A percentile compares a stretch with the other conserved stretches of the same genome.
Conservation (phyloP, 2,888 invertebrate genomes). For the Eutolmus rufibarbis region DNA sequence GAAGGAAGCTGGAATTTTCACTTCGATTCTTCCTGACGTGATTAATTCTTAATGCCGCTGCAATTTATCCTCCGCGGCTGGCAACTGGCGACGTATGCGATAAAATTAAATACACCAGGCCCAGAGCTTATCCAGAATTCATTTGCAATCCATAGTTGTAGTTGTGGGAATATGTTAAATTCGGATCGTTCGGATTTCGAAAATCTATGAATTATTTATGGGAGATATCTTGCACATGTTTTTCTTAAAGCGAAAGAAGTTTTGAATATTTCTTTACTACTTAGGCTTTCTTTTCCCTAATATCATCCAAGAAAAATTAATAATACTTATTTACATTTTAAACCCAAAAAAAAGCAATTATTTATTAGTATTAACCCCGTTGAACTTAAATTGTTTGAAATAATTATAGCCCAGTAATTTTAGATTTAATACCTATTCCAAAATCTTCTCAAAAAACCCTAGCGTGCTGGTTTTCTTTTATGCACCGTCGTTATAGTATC, state of each 20-base stretch:
- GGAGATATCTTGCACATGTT: not conserved
- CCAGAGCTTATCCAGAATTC: not conserved
- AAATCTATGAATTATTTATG: not conserved
- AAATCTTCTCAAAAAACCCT: too few species aligned
- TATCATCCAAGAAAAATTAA: too few species aligned
- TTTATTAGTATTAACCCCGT: too few species aligned
- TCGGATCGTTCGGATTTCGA: not conserved
- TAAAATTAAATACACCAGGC: not conserved
- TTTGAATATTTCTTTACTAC: not conserved
- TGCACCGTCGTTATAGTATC: too few species aligned
- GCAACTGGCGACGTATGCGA: not conserved
- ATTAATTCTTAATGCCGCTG: not conserved
- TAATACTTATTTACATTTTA: too few species aligned
- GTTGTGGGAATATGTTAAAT: not conserved
- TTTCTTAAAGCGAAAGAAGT: too few species aligned
- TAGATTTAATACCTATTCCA: too few species aligned
- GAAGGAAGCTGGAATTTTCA: not conserved
- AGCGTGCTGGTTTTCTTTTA: too few species aligned
- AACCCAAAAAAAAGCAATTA: too few species aligned
- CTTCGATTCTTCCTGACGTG: not conserved
- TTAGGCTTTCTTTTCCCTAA: not conserved
- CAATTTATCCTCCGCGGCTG: not conserved
- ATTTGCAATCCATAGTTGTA: too few species aligned
- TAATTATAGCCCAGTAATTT: too few species aligned
- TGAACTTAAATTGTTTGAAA: too few species aligned